Base-by-base conservation (phyloP, 2,113 vertebrate species). In the Oxyruncus cristatus region DNA sequence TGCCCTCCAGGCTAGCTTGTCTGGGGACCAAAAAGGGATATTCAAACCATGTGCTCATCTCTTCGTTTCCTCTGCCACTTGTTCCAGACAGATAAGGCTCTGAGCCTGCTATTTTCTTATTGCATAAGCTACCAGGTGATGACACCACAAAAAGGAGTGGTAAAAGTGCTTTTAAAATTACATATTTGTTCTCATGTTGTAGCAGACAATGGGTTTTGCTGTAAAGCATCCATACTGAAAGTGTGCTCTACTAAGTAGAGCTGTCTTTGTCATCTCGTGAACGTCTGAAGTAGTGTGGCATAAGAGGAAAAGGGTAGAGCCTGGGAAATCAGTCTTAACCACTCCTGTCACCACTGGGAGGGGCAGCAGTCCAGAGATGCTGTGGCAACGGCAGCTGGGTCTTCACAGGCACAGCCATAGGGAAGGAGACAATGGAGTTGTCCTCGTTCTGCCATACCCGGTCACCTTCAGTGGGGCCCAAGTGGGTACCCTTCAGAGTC, bases 231-330 rank as follows among this genome's bases (percentile, higher is more conserved):
- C 1, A 0, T 33, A 8, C 23, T 24, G 28, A 39, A 46, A 56
- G 41, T 4, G 12, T 12, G 7, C 19, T 26, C 1, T 4, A 5
- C 18, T 7, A 16, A 14, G 28, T 0, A 24, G 33, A 55, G 23
- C 33, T 41, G 4, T 7, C n/a, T 15, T 21, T 28, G 24, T 61
- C 20, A 9, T 32, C 47, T 67, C 4, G 0, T 23, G 33, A 52
- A 32, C 0, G 0, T 11, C 39, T 47, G 1, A 63, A 72, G 53
- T 10, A 26, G 32, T 14, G 20, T 27, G 58, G 35, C 47, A 11
- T 26, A 16, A 42, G 26, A 74, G 41, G 37, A 46, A 41, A 52
- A 55, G 24, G 26, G 17, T 7, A 58, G 85, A 92, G 32, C 44
- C 23, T 24, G 62, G n/a, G 52, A 82, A 73, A 47, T 63, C 16